Evolutionary conservation across 2,113 vertebrate genomes (phyloP).

Genomic region (Mormoops blainvillei): DNA sequence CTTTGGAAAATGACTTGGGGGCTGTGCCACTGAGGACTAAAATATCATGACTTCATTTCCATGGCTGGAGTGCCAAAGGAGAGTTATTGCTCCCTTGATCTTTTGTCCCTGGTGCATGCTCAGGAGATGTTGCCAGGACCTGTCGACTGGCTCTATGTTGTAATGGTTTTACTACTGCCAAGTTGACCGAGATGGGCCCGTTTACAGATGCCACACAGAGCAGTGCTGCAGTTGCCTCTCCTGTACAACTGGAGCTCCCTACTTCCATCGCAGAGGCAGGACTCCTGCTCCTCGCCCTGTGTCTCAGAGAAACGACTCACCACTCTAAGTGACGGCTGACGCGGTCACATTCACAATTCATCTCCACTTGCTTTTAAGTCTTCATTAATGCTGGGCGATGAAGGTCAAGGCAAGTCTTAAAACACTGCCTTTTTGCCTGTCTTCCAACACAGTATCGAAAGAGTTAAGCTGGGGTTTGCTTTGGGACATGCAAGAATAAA

Average conservation of each 20-base stretch:
- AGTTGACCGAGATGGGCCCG: neutral
- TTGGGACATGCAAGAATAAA: neutral
- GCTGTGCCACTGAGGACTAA: neutral
- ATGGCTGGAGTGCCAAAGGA: neutral
- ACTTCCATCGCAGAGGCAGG: neutral
- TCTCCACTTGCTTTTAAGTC: neutral
- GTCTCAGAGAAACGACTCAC: neutral
- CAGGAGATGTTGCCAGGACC: neutral
- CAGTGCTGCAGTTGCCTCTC: neutral
- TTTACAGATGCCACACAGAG: neutral
- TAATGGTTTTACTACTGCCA: neutral
- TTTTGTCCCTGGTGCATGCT: neutral
- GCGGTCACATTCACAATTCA: neutral
- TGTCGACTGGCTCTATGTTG: neutral
- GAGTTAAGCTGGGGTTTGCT: neutral
- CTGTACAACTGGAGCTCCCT: neutral
- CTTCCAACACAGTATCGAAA: neutral
- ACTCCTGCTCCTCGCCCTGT: neutral
- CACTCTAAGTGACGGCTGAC: neutral
- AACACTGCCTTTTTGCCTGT: neutral
- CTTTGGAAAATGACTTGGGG: neutral
- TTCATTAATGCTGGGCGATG: neutral
- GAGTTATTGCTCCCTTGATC: neutral
- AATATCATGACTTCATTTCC: conserved; percentile 26
- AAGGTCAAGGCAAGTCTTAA: neutral